These are phyloP conservation scores for Nemoura dubitans DNA, from an alignment of 2,888 invertebrate species.

Conservation along the genomic window DNA sequence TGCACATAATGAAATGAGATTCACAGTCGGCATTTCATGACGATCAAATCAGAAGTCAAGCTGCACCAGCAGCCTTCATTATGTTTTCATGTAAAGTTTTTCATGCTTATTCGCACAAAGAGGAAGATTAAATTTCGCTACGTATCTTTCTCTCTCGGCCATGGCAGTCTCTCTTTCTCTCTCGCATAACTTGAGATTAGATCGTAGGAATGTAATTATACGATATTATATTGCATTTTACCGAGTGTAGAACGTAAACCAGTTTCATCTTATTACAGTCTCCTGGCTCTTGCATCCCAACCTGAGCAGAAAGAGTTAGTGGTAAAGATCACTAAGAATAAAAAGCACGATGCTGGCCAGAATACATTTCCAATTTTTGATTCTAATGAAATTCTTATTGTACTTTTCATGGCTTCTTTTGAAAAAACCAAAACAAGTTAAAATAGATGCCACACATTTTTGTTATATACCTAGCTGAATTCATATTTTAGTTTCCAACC, in stretches of 20 bases:
- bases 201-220: conserved; percentile 1
- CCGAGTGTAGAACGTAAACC: conserved; percentile 3
- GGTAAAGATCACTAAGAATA: background rate
- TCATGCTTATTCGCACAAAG: background rate
- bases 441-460: conserved; percentile 7
- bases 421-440: background rate
- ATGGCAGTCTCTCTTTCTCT: background rate
- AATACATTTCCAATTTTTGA: background rate
- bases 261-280: conserved; percentile 5
- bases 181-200: conserved; percentile 12
- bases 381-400: conserved; percentile 7
- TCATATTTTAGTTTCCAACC: background rate
- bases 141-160: background rate
- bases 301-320: background rate
- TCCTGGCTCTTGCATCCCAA: background rate
- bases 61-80: conserved; percentile 9
- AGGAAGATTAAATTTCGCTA: background rate
- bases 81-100: background rate
- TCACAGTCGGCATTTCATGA: background rate
- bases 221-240: conserved; percentile 7
- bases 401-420: background rate
- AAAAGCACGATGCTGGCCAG: background rate
- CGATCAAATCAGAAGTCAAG: conserved; percentile 4
- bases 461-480: background rate
- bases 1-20: background rate